Evolutionary conservation across 1,140 invertebrate species (phyloP).

Genomic region (Magallana gigas): DNA sequence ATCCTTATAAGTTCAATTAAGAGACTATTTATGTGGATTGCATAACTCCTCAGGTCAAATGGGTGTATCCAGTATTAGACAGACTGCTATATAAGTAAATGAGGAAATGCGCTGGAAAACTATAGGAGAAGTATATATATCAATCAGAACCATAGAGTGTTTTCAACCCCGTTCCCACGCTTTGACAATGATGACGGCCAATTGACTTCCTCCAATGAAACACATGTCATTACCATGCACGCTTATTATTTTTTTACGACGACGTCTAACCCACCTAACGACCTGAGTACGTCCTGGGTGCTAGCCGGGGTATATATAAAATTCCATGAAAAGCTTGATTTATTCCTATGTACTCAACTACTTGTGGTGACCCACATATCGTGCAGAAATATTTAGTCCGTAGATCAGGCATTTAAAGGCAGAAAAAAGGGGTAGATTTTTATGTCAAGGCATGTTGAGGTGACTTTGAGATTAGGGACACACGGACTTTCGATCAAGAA

Average conservation of each 20-base stretch:
- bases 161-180: slow-evolving; percentile 1
- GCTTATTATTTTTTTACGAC: background rate
- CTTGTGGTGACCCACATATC: background rate
- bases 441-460: background rate
- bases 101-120: background rate
- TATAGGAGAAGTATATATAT: background rate
- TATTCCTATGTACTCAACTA: slow-evolving; percentile 5
- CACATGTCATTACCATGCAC: slow-evolving; percentile 5
- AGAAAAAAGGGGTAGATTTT: background rate
- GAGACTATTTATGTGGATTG: slow-evolving; percentile 10
- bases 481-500: no score
- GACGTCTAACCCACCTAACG: background rate
- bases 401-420: slow-evolving; percentile 17
- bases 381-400: background rate
- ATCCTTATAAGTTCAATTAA: slow-evolving; percentile 22
- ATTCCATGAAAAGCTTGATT: slow-evolving; percentile 19
- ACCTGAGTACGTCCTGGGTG: background rate
- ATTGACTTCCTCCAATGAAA: slow-evolving; percentile 9
- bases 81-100: background rate
- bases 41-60: slow-evolving; percentile 10
- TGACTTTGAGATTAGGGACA: slow-evolving; percentile 3
- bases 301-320: background rate
- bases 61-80: background rate
- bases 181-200: background rate
- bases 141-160: background rate